Evolutionary conservation across 2,888 invertebrate species (phyloP), one percentile per base, ranked within the genome.

Genomic region (Metopia argyrocephala): DNA sequence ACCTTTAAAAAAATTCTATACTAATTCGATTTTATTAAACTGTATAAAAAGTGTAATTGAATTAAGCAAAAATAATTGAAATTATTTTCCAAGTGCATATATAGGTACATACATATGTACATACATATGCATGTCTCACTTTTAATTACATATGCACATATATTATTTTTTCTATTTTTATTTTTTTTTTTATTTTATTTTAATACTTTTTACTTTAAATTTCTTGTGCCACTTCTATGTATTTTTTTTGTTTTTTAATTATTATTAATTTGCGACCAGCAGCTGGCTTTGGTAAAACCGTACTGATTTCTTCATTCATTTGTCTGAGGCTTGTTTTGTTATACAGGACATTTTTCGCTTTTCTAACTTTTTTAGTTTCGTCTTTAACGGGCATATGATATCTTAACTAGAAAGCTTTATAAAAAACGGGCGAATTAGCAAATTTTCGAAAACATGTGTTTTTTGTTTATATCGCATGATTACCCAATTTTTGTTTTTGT

Each of bases 301-400:
- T 70, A 84, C 84, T 84, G 83, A 83, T 78, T 83, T 80, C 50
- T 61, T 38, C n/a, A n/a, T 38, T 15, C 56, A 65, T 61, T 59
- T 78, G 56, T 78, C 56, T 70, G 64, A 81, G 81, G 78, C 69
- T 65, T 70, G 69, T 74, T 78, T 78, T 78, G 78, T 57, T 74
- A 74, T 69, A 78, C 78, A 81, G 81, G 81, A 78, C 69, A 74
- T 78, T 54, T 54, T 70, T 48, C 38, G 38, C 50, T 59, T 20
- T n/a, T 70, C 3, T 46, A 78, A 71, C 78, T 78, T 69, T 71
- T 64, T 64, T 25, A 6, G 31, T 56, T 28, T 62, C 48, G 61
- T 46, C 27, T 48, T 28, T 45, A n/a, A 46, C 50, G 65, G 46
- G 56, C 69, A 70, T 21, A 45, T 61, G 61, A 12, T 31, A n/a